Evolutionary conservation across 2,888 invertebrate genomes (phyloP).

Genomic region (Lymantria dispar): DNA sequence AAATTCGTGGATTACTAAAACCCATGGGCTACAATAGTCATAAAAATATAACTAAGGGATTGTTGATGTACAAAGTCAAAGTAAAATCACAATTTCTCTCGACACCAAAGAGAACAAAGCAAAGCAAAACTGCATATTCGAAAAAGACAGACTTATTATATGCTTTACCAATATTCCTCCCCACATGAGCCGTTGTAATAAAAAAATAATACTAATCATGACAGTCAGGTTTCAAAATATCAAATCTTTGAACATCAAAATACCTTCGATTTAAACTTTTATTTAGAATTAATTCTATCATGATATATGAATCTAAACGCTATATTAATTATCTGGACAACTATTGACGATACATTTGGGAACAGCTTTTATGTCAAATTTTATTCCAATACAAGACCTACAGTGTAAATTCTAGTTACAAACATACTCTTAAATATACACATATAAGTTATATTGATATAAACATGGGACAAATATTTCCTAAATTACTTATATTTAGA

Average conservation of each 20-base stretch:
- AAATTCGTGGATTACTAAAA: neutral
- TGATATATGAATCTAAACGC: neutral
- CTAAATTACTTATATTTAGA: neutral
- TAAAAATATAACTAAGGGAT: no score
- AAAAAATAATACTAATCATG: no score
- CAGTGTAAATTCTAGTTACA: neutral
- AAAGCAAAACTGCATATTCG: no score
- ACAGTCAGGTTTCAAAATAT: neutral
- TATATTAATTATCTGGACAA: neutral
- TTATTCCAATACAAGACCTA: neutral
- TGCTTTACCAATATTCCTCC: no score
- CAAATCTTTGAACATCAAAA: neutral
- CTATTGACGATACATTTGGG: neutral
- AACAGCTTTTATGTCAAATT: neutral
- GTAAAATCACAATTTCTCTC: no score
- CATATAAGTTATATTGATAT: neutral
- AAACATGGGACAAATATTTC: neutral
- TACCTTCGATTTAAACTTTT: neutral
- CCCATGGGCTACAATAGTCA: neutral
- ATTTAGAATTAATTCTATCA: neutral
- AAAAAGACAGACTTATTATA: no score
- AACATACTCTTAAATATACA: neutral
- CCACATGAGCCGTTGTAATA: no score
- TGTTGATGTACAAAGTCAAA: no score
- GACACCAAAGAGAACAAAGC: no score